Conservation (phyloP, 1,140 invertebrate genomes). For the Mycetomoellerius zeteki region DNA sequence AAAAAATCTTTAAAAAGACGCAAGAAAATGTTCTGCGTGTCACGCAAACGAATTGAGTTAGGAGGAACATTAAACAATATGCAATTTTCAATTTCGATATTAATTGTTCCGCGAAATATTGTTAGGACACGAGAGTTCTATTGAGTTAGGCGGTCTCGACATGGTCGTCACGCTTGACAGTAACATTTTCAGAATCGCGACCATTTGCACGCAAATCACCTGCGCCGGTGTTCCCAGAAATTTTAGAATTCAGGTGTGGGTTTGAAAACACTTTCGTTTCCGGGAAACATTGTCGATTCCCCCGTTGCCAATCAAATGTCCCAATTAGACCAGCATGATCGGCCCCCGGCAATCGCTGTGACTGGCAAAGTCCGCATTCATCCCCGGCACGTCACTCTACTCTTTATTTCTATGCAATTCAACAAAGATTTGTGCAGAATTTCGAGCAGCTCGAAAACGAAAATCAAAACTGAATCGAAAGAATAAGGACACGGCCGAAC, state of each 20-base stretch:
- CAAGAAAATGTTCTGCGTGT: not conserved
- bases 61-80: constrained; percentile 6
- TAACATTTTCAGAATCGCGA: constrained; percentile 49
- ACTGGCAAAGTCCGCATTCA: constrained; percentile 61
- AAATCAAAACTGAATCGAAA: constrained; percentile 48
- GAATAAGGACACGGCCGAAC: constrained; percentile 27
- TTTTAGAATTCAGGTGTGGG: constrained; percentile 2
- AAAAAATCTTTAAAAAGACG: not conserved
- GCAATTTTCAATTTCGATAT: constrained; percentile 43
- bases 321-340: constrained; percentile 46
- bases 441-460: constrained; percentile 55
- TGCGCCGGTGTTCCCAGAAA: constrained; percentile 28
- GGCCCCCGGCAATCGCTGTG: not conserved
- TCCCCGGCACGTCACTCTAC: constrained; percentile 44
- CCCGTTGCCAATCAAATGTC: constrained; percentile 46
- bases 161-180: constrained; percentile 5
- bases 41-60: constrained; percentile 8
- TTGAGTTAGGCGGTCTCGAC: constrained; percentile 18
- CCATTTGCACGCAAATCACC: constrained; percentile 34
- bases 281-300: constrained; percentile 42
- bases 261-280: constrained; percentile 55
- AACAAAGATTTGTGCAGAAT: constrained; percentile 67
- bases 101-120: constrained; percentile 41
- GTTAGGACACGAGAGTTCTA: not conserved
- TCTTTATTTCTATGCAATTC: constrained; percentile 67